phyloP scores from a whole-genome alignment of 2,888 invertebrate species.

The Eubasilissa splendida region DNA sequence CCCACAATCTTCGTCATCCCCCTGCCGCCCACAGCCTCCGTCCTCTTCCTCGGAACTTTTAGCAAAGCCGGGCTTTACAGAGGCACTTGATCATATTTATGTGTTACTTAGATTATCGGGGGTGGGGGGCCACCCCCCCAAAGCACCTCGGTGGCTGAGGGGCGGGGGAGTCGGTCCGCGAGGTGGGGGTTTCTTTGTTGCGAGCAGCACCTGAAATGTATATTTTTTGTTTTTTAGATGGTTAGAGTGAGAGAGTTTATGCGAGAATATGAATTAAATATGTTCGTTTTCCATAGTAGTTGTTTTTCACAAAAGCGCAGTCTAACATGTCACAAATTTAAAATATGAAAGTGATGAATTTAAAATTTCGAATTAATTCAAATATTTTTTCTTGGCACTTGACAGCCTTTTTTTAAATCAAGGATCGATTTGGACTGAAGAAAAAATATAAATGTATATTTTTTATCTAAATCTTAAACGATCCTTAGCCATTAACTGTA shows the following conservation, averaged over 20 bases:
- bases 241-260: background rate
- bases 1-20: background rate
- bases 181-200: constrained; percentile 3
- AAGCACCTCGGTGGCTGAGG: constrained; percentile 19
- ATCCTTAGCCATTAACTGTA: too few species aligned
- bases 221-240: background rate
- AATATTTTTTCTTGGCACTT: too few species aligned
- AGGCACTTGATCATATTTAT: constrained; percentile 72
- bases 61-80: constrained; percentile 68
- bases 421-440: too few species aligned
- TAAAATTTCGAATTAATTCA: too few species aligned
- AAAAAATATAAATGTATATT: too few species aligned
- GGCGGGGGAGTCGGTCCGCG: constrained; percentile 19
- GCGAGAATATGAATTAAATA: too few species aligned
- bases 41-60: constrained; percentile 65
- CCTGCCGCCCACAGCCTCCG: constrained; percentile 61
- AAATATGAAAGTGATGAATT: too few species aligned
- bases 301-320: too few species aligned
- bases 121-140: constrained; percentile 29
- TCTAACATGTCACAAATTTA: too few species aligned
- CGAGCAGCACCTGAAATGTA: constrained; percentile 8
- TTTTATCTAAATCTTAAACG: too few species aligned
- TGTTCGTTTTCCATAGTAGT: too few species aligned
- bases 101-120: constrained; percentile 69
- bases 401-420: too few species aligned